These are phyloP conservation scores for Cephus runcator DNA, from an alignment of 2,888 invertebrate species.

Conservation along the genomic window DNA sequence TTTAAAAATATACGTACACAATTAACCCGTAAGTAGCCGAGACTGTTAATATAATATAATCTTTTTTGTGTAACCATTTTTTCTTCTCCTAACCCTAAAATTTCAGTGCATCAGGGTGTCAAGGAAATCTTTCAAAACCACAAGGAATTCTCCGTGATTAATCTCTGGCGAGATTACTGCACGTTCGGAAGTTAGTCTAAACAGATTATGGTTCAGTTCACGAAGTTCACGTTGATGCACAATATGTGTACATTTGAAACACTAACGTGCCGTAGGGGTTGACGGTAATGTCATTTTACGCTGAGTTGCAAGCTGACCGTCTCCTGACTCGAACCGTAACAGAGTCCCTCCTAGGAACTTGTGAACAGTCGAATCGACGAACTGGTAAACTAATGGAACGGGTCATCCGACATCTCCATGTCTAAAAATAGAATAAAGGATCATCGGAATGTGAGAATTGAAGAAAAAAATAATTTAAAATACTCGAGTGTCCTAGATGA, in stretches of 20 bases:
- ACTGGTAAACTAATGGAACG: background rate
- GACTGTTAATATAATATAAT: background rate
- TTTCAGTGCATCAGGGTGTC: background rate
- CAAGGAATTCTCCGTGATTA: constrained; percentile 5
- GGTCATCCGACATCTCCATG: background rate
- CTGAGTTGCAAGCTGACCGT: constrained; percentile 50
- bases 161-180: constrained; percentile 14
- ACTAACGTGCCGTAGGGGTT: constrained; percentile 48
- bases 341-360: constrained; percentile 1
- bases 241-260: constrained; percentile 50
- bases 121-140: background rate
- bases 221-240: constrained; percentile 38
- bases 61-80: background rate
- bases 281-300: constrained; percentile 58
- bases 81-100: background rate
- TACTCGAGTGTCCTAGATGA: background rate
- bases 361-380: background rate
- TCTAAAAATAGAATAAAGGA: background rate
- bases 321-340: constrained; percentile 44
- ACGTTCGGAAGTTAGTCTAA: constrained; percentile 55
- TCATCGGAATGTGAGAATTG: background rate
- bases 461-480: background rate
- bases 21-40: background rate
- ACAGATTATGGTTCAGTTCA: constrained; percentile 57
- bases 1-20: background rate